A percentile compares a stretch with the other conserved stretches of the same genome.
Conservation (phyloP, 2,113 vertebrate genomes). For the Passer domesticus region DNA sequence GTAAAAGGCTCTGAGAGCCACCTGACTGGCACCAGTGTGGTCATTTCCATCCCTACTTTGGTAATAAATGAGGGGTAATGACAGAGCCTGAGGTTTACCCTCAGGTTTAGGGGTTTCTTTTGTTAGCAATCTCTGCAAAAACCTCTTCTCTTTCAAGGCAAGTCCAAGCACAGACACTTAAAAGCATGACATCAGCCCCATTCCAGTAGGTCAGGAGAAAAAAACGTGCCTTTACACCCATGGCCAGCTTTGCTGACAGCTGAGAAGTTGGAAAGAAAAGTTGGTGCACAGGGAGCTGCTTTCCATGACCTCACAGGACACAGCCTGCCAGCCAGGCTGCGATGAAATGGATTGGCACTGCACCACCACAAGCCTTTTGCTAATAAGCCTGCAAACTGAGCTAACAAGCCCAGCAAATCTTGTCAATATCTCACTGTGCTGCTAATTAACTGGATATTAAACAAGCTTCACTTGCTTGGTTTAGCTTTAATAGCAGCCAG, state of each 20-base stretch:
- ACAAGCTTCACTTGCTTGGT: not conserved
- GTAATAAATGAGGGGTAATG: not conserved
- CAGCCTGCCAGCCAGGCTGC: not conserved
- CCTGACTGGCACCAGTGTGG: not conserved
- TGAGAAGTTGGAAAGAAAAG: not conserved
- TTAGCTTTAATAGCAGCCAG: conserved; percentile 27
- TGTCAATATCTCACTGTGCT: conserved; percentile 36
- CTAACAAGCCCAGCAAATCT: conserved; percentile 9
- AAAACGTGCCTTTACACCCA: fast-evolving
- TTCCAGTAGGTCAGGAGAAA: not conserved
- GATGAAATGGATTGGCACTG: not conserved
- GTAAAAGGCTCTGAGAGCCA: not conserved
- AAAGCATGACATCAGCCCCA: not conserved
- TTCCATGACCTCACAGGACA: not conserved
- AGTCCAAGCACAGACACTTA: not conserved
- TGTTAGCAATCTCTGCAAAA: not conserved
- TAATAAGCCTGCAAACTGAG: not conserved
- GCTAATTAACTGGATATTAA: conserved; percentile 48
- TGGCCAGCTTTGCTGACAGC: not conserved
- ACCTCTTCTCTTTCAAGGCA: not conserved
- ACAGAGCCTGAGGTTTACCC: no score
- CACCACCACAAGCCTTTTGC: not conserved
- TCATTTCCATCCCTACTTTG: not conserved
- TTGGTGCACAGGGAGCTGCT: not conserved
- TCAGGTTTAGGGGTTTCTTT: no score